A percentile compares a stretch with the other conserved stretches of the same genome.
phyloP scores from a whole-genome alignment of 2,113 vertebrate species.

The Boulengeromyrus knoepffleri region DNA sequence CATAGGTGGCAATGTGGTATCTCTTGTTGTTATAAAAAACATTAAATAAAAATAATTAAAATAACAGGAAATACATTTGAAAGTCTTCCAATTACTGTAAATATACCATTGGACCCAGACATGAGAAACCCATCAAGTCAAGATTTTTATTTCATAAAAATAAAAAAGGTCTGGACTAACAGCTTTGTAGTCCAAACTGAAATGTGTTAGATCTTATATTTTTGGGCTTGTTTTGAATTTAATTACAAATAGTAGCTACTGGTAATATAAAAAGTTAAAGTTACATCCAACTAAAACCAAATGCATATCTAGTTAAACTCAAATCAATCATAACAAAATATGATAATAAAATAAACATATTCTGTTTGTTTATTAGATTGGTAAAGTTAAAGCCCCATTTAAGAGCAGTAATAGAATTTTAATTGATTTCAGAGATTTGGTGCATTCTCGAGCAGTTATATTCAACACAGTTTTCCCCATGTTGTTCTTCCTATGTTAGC shows the following conservation, averaged over 20 bases:
- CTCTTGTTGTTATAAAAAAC: not conserved
- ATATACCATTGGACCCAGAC: not conserved
- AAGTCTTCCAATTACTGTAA: not conserved
- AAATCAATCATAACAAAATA: constrained; percentile 16
- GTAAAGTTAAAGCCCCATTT: not conserved
- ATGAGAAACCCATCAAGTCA: not conserved
- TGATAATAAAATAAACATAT: constrained; percentile 11
- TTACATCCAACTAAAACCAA: not conserved
- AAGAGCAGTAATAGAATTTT: not conserved
- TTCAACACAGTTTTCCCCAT: not conserved
- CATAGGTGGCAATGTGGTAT: not conserved
- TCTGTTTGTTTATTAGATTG: not conserved
- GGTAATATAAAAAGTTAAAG: not conserved
- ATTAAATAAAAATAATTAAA: not conserved
- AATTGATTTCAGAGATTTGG: not conserved
- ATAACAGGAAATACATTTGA: not conserved
- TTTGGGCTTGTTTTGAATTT: not conserved
- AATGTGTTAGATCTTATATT: not conserved
- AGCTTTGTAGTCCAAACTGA: not conserved
- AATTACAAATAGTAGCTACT: not conserved
- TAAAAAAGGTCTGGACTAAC: not conserved
- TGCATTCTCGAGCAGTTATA: not conserved
- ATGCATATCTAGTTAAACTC: not conserved
- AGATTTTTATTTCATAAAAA: not conserved
- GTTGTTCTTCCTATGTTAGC: not conserved